Evolutionary conservation across 2,888 invertebrate genomes (phyloP).

Genomic region (Habrosyne pyritoides): DNA sequence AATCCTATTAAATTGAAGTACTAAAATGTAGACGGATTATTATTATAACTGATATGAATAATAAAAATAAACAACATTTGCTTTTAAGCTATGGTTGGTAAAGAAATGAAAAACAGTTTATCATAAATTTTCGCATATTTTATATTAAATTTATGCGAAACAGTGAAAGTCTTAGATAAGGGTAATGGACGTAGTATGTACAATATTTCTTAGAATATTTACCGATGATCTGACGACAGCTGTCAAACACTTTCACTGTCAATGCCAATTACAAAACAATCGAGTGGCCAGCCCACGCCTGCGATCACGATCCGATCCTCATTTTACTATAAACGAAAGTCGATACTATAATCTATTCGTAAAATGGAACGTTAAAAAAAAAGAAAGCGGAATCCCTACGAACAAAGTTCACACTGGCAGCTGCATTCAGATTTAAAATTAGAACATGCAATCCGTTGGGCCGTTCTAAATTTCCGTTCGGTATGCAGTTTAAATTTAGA

Average conservation of each 20-base stretch:
- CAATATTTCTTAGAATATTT: slow-evolving; percentile 50
- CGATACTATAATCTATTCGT: slow-evolving; percentile 17
- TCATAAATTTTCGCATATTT: neutral
- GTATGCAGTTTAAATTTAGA: slow-evolving; percentile 78
- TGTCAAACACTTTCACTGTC: slow-evolving; percentile 67
- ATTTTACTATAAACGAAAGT: slow-evolving; percentile 28
- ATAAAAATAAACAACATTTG: no score
- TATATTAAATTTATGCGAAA: slow-evolving; percentile 37
- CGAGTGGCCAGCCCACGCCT: slow-evolving; percentile 42
- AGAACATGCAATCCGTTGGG: slow-evolving; percentile 77
- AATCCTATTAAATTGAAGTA: no score
- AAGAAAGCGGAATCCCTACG: slow-evolving; percentile 64
- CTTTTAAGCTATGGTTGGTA: no score
- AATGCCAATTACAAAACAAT: slow-evolving; percentile 65
- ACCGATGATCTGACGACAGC: slow-evolving; percentile 49
- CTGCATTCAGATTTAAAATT: slow-evolving; percentile 74
- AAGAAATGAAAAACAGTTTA: neutral
- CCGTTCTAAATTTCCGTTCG: slow-evolving; percentile 79
- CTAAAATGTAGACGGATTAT: no score
- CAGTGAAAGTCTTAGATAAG: slow-evolving; percentile 48
- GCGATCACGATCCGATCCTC: slow-evolving; percentile 44
- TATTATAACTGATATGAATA: no score
- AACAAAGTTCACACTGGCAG: slow-evolving; percentile 77
- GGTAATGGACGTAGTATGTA: slow-evolving; percentile 34
- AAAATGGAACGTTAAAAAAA: slow-evolving; percentile 30